Base-by-base conservation (phyloP, 2,113 vertebrate species). In the Cryptomyrus ogoouensis region DNA sequence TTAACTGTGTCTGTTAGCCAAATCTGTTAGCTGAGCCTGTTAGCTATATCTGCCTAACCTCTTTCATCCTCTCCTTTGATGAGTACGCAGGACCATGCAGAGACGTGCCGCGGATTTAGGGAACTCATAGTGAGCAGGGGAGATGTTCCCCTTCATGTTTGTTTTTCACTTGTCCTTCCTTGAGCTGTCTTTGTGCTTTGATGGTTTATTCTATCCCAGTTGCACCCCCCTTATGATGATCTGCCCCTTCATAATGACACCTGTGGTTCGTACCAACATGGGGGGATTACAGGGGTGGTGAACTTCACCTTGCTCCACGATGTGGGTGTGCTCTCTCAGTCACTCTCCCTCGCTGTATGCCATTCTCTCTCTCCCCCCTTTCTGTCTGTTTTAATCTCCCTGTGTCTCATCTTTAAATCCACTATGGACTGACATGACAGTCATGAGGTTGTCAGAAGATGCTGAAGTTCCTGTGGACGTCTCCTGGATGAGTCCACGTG, bases 151-250 rank as follows among this genome's bases (percentile, higher is more conserved):
- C 74, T 80, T 80, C 74, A 35, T 80, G 74, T 80, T 80, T 80
- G 74, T 80, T 42, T 80, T 80, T 70, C 62, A 70, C n/a, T 70
- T 70, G 62, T 70, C 62, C 62, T 70, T 70, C 62, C 62, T 70
- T 70, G 62, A 70, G n/a, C 62, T 13, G 62, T 27, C 62, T 70
- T 70, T 70, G 62, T 70, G 62, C 62, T 70, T 80, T 80, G 35
- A 80, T 80, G 74, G 74, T 80, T 42, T 80, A 80, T 42, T 35
- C 35, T 80, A 42, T 80, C 74, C 74, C 74, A 80, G 74, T 80
- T 19, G 13, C 74, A 35, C 74, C 35, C 31, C 31, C 74, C 74
- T n/a, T 42, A 39, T 35, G 15, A 80, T 42, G 74, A 39, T 80
- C 74, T 74, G 31, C 1, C 27, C 12, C 74, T n/a, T 42, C 35